Percentiles rank a stretch among this genome's conserved stretches.
Evolutionary conservation across 2,797 vertebrate genomes (phyloP).

Genomic region (Novumbra hubbsi): DNA sequence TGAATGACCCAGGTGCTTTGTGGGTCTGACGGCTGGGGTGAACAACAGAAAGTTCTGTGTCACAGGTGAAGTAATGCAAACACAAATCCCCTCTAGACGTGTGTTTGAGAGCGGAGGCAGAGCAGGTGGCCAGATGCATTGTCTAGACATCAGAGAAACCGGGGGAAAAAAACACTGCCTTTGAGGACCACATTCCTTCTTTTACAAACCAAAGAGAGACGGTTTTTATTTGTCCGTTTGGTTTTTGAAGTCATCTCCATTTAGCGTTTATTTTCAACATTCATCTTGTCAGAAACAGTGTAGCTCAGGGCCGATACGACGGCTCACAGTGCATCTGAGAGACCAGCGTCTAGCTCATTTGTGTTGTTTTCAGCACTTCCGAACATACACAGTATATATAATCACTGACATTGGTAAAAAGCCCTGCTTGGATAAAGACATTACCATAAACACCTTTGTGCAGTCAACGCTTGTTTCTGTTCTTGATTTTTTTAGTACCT

Average conservation of each 20-base stretch:
- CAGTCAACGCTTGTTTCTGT: background rate
- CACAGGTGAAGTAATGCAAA: slow-evolving; percentile 58
- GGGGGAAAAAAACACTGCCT: slow-evolving; percentile 58
- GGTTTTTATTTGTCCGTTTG: slow-evolving; percentile 33
- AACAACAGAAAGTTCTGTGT: slow-evolving; percentile 38
- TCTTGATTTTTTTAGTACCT: background rate
- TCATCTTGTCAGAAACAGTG: background rate
- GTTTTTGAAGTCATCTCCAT: slow-evolving; percentile 37
- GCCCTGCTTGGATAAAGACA: background rate
- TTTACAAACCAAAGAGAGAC: slow-evolving; percentile 47
- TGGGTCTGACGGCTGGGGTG: slow-evolving; percentile 25
- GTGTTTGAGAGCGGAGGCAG: slow-evolving; percentile 56
- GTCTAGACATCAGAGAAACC: slow-evolving; percentile 62
- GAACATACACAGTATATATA: slow-evolving; percentile 18
- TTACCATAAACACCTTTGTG: background rate
- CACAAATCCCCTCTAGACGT: slow-evolving; percentile 55
- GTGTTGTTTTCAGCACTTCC: background rate
- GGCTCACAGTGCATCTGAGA: background rate
- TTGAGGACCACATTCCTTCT: slow-evolving; percentile 45
- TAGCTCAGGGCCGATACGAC: background rate
- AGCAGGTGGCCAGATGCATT: slow-evolving; percentile 67
- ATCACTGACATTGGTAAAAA: slow-evolving; percentile 25
- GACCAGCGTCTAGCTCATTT: background rate
- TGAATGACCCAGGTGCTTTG: background rate
- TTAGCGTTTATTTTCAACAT: slow-evolving; percentile 26